Evolutionary conservation across 2,888 invertebrate species (phyloP), one percentile per base, ranked within the genome.

Genomic region (Agrilus biguttatus): DNA sequence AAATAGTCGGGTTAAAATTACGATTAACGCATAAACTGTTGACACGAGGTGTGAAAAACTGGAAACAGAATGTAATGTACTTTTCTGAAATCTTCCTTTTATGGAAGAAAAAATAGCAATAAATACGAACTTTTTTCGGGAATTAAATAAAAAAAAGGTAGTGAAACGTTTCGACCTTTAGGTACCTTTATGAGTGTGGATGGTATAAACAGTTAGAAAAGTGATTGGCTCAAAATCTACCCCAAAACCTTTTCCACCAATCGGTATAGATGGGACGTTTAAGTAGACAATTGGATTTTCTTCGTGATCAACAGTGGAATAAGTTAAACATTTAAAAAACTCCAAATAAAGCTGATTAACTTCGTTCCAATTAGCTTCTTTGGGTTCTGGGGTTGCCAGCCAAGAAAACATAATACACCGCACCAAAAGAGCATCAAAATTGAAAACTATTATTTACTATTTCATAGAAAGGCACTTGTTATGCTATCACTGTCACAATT

Each of bases 151-250:
- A 8, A 19, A 19, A 14, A 2, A 36, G 6, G 10, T 6, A 14
- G 2, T 36, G 36, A 14, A 36, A 36, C 34, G 6, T 21, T 41
- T 37, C 14, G 35, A 21, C 21, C n/a, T n/a, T n/a, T n/a, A 45
- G 47, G 55, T 63, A 82, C 82, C 82, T 80, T 78, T 76, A 57
- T 74, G 73, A 14, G 77, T 71, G 53, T 78, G 73, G 52, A 81
- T 69, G 61, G 74, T 73, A 65, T 69, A 82, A 51, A 73, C 64
- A 19, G 76, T 72, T 49, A 78, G 62, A 55, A 78, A 76, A 48
- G 72, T 76, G 41, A 79, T 53, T 1, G 80, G 80, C 3, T 68
- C 67, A 51, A 75, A 79, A 49, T 70, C 62, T 39, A 75, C 62
- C 41, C 74, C 76, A 34, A 73, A 66, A 36, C 69, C 72, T 51